Percentiles rank a stretch among this genome's conserved stretches.
These are phyloP conservation scores for Montipora efflorescens DNA, from an alignment of 64 coral and sea anemone species.

Conservation along the genomic window DNA sequence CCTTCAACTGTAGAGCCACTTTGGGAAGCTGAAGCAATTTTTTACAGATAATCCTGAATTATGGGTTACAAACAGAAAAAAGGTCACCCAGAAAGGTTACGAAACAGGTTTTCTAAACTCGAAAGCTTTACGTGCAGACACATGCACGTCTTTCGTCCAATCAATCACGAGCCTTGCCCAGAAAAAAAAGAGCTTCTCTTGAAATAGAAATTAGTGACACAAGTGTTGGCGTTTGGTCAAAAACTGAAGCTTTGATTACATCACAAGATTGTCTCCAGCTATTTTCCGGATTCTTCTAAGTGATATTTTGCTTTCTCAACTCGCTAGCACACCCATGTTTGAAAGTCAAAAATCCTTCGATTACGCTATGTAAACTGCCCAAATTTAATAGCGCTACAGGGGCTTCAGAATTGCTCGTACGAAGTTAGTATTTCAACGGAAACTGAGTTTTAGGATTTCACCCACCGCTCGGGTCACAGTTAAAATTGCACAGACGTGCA, in stretches of 20 bases:
- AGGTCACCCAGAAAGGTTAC: neutral
- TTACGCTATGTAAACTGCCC: no score
- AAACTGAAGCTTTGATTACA: neutral
- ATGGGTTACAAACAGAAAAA: neutral
- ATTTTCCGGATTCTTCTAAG: neutral
- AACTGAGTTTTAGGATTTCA: no score
- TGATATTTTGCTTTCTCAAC: neutral
- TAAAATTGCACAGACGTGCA: no score
- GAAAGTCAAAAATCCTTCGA: no score
- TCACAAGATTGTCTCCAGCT: neutral
- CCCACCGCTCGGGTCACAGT: no score
- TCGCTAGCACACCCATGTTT: neutral
- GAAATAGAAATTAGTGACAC: neutral
- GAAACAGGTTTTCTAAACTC: neutral
- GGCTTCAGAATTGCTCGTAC: no score
- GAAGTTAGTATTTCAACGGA: no score
- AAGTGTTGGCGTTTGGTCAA: neutral
- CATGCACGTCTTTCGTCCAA: neutral
- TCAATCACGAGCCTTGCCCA: neutral
- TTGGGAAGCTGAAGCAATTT: neutral
- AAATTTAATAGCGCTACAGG: no score
- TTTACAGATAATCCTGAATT: neutral
- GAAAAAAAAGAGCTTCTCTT: neutral
- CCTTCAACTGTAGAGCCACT: no score
- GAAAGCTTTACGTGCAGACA: neutral